A percentile compares a stretch with the other conserved stretches of the same genome.
Evolutionary conservation across 2,113 vertebrate species (phyloP).

Genomic region (Myrmecobius fasciatus): DNA sequence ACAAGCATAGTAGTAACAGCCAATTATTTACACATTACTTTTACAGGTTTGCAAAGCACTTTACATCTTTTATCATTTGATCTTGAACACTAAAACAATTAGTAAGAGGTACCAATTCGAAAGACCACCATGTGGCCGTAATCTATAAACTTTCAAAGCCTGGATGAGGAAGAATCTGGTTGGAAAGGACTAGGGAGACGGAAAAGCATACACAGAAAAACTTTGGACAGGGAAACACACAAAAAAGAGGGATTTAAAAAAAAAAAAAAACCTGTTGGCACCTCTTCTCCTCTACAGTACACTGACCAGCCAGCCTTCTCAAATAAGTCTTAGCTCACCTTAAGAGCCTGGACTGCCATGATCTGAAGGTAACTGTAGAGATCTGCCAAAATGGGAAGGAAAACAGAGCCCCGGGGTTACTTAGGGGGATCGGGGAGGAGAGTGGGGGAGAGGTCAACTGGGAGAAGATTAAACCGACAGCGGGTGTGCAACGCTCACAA

Average conservation of each 20-base stretch:
- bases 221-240: background rate
- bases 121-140: background rate
- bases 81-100: background rate
- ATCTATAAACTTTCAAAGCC: background rate
- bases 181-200: background rate
- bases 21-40: background rate
- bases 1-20: background rate
- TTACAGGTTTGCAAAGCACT: background rate
- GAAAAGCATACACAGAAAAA: background rate
- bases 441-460: background rate
- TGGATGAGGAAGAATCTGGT: background rate
- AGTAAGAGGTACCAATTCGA: background rate
- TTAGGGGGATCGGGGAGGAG: no score
- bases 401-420: background rate
- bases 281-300: background rate
- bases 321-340: background rate
- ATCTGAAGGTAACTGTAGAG: background rate
- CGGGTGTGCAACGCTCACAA: constrained; percentile 19
- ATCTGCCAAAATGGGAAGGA: background rate
- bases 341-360: background rate
- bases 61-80: background rate
- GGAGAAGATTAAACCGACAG: background rate
- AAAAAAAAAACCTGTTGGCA: background rate
- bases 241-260: background rate
- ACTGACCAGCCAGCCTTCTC: background rate